Conservation (phyloP, 2,113 vertebrate genomes). For the Taxidea taxus region DNA sequence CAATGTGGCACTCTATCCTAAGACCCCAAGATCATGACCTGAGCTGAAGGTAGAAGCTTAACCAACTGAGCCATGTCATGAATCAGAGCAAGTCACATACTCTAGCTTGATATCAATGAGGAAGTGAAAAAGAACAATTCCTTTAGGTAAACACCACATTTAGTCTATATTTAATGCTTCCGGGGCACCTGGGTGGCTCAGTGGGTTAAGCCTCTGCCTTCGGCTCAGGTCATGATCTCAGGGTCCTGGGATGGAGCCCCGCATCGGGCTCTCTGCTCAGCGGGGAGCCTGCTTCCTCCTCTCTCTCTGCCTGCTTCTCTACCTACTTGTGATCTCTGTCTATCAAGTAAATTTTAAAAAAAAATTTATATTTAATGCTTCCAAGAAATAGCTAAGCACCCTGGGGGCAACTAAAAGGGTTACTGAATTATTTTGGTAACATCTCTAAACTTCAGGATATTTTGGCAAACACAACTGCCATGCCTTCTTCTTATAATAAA, state of each 20-base stretch:
- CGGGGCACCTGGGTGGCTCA: no score
- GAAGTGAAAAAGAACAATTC: neutral
- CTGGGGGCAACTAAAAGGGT: neutral
- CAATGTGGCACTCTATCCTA: no score
- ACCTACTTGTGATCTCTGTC: no score
- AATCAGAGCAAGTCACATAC: neutral
- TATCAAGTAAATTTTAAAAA: no score
- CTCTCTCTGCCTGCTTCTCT: no score
- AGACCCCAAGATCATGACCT: no score
- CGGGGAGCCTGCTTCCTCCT: no score
- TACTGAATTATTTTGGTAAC: neutral
- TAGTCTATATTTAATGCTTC: neutral
- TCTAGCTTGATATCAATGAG: neutral
- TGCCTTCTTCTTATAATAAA: neutral
- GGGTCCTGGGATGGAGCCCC: no score
- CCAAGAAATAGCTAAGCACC: neutral
- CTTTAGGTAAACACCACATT: neutral
- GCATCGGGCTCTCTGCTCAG: no score
- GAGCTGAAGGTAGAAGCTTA: no score
- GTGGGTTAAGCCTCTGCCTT: no score
- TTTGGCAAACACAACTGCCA: neutral
- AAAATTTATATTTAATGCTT: neutral
- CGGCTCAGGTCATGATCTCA: no score
- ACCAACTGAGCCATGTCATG: neutral
- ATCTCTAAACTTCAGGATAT: constrained; percentile 12